Conservation (phyloP, 2,888 invertebrate species). For the Caenorhabditis becei region DNA sequence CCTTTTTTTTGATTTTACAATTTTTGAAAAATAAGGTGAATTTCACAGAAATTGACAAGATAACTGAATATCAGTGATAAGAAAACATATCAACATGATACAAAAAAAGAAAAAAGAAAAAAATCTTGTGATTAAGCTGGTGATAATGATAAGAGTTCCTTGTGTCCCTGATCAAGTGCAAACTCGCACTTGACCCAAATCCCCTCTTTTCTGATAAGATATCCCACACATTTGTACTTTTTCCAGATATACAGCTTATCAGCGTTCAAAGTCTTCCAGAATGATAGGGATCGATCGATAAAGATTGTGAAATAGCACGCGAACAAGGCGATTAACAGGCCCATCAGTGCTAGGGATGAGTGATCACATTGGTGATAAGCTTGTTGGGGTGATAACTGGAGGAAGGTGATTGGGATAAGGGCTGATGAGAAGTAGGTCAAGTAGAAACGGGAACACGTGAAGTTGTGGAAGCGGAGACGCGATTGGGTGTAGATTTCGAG, state of each 20-base stretch:
- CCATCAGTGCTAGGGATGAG: not conserved
- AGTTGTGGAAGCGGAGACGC: not conserved
- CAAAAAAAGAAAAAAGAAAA: not conserved
- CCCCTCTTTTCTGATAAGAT: not conserved
- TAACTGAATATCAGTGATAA: not conserved
- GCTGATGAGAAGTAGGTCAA: not conserved
- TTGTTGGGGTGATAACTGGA: not conserved
- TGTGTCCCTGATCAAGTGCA: not conserved
- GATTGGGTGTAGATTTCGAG: not conserved
- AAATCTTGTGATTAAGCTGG: not conserved
- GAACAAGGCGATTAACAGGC: not conserved
- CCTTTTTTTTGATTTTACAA: too few relatives aligned
- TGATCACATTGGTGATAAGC: not conserved
- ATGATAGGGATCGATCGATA: not conserved
- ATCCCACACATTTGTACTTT: not conserved
- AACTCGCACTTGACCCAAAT: not conserved
- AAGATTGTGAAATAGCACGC: not conserved
- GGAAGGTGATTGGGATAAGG: not conserved
- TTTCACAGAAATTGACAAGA: not conserved
- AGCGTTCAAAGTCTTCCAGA: conserved; percentile 1
- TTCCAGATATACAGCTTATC: not conserved
- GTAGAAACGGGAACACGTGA: not conserved
- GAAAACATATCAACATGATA: not conserved
- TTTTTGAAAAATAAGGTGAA: too few relatives aligned
- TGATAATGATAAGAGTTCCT: not conserved